Conservation (phyloP, 2,888 invertebrate genomes). For the Danaus chrysippus region DNA sequence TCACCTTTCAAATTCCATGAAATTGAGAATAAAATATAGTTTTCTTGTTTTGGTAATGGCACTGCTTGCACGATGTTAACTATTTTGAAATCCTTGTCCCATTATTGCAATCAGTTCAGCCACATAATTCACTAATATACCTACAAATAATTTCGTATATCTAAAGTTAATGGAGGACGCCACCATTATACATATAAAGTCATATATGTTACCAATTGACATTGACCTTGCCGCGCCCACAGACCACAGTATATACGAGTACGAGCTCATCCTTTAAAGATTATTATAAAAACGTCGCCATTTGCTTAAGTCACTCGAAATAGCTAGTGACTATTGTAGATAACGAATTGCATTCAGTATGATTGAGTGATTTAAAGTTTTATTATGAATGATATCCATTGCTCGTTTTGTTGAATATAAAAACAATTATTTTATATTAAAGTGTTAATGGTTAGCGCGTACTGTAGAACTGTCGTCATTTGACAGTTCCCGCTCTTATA, state of each 20-base stretch:
- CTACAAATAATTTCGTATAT: not conserved
- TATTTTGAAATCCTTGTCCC: no score
- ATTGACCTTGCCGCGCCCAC: conserved; percentile 21
- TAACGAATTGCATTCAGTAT: conserved; percentile 8
- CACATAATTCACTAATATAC: no score
- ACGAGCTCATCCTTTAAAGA: conserved; percentile 9
- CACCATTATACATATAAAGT: not conserved
- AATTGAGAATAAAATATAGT: no score
- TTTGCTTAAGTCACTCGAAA: conserved; percentile 2
- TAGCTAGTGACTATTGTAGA: conserved; percentile 3
- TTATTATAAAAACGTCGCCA: conserved; percentile 15
- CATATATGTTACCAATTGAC: conserved; percentile 14
- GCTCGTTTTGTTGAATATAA: conserved; percentile 22
- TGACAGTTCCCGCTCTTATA: conserved; percentile 21
- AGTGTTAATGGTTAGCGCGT: conserved; percentile 33
- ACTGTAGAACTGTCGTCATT: conserved; percentile 27
- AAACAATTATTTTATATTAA: conserved; percentile 18
- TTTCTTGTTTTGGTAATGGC: no score
- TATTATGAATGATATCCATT: conserved; percentile 22
- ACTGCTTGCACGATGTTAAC: no score
- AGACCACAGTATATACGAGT: conserved; percentile 1
- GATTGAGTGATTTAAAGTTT: not conserved
- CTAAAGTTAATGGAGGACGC: not conserved
- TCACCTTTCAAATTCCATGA: no score
- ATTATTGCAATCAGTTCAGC: no score